Base-by-base conservation (phyloP, 1,140 invertebrate species). In the Chrysomallon squamiferum region DNA sequence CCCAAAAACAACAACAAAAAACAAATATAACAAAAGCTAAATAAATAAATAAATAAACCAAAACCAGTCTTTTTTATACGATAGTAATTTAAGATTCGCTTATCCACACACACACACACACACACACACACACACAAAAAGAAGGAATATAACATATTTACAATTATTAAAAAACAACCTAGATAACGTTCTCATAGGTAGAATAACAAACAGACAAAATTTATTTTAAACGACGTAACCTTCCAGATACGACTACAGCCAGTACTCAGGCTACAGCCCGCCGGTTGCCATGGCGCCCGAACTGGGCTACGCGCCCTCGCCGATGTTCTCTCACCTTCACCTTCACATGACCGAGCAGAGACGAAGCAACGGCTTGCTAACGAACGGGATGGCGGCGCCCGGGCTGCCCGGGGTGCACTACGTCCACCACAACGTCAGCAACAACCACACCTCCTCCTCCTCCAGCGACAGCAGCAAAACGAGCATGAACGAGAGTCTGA, bases 251-350 rank as follows among this genome's bases (percentile, higher is more conserved):
- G 73, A 75, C 5, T 67, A 65, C 61, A 61, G 66, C 62, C 61
- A 73, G 64, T 57, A 76, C 64, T 62, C 71, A 63, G 68, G 65
- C 20, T 71, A 67, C 69, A 70, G 54, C 41, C 62, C 65, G 9
- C 68, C 64, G 2, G 27, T 68, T 30, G 66, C 65, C 11, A 47
- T 73, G 50, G 49, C 68, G 41, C 47, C 64, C 22, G 68, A 74
- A 43, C 54, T 56, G 43, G 41, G 54, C 43, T 57, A 63, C 63
- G 33, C 54, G 38, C 9, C 45, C 50, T 25, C 88, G 43, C 78
- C 86, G 62, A 75, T 85, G 29, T 84, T 88, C 62, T 30, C 64
- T 64, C 64, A 69, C 35, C 54, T 63, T 56, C 29, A 57, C 20
- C 32, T 67, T 15, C 65, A 69, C 5, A 20, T 67, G 43, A 45